Evolutionary conservation across 64 coral and sea anemone species (phyloP).

Genomic region (Pachyseris speciosa): DNA sequence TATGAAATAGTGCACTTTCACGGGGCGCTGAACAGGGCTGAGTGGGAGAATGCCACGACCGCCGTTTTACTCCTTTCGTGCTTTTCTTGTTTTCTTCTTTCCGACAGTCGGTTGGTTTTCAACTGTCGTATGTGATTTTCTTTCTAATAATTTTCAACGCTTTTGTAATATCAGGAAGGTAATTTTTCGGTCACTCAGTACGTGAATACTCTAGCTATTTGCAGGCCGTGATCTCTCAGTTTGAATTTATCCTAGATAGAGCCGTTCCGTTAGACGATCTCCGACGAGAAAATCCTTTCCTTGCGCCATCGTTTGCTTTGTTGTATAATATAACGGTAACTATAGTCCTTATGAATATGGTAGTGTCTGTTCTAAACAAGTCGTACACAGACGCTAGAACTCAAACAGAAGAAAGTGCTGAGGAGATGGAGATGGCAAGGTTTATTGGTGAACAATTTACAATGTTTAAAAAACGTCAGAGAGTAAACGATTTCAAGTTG

Average conservation of each 20-base stretch:
- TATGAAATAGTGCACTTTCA: constrained; percentile 76
- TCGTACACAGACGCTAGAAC: constrained; percentile 75
- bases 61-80: constrained; percentile 82
- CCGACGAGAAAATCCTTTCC: constrained; percentile 22
- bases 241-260: constrained; percentile 70
- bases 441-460: constrained; percentile 67
- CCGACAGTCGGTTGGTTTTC: constrained; percentile 35
- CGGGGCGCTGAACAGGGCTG: constrained; percentile 23
- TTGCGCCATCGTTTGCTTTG: constrained; percentile 70
- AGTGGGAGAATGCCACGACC: constrained; percentile 63
- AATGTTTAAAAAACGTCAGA: neutral
- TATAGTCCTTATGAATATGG: constrained; percentile 84
- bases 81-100: constrained; percentile 76
- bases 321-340: constrained; percentile 41
- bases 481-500: neutral
- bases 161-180: constrained; percentile 20
- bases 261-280: constrained; percentile 63
- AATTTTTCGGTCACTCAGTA: constrained; percentile 55
- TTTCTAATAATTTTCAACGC: constrained; percentile 59
- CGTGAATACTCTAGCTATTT: constrained; percentile 35
- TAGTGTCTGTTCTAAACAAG: constrained; percentile 79
- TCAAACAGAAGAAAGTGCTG: constrained; percentile 56
- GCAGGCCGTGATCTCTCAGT: constrained; percentile 52
- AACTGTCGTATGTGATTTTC: constrained; percentile 54
- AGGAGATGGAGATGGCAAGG: constrained; percentile 84